phyloP scores from a whole-genome alignment of 2,797 vertebrate genomes.

The Sebastiscus tertius region DNA sequence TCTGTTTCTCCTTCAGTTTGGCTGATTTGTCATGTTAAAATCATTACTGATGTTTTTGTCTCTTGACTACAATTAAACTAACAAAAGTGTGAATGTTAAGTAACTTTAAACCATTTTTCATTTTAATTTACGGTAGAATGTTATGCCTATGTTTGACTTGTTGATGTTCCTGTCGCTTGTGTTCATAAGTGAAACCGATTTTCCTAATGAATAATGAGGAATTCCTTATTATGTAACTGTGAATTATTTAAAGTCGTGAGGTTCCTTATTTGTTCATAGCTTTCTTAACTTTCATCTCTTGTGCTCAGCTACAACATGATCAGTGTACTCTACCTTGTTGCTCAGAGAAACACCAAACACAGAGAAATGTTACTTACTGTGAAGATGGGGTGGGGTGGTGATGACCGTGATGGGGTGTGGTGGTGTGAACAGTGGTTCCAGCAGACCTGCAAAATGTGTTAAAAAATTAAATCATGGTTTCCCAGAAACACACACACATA shows the following conservation, averaged over 20 bases:
- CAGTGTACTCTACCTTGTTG: background rate
- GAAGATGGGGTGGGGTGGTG: background rate
- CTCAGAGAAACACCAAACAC: background rate
- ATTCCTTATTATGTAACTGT: no score
- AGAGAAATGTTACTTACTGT: constrained; percentile 2
- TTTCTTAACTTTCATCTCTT: background rate
- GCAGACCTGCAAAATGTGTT: background rate
- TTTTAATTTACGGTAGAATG: background rate
- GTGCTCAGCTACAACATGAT: background rate
- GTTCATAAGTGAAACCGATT: no score
- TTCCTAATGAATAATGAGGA: no score
- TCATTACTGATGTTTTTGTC: background rate
- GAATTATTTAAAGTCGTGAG: background rate
- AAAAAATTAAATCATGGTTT: background rate
- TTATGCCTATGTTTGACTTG: background rate
- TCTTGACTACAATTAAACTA: background rate
- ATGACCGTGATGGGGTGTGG: accelerated
- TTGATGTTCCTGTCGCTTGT: background rate
- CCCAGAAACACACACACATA: background rate
- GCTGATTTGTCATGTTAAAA: background rate
- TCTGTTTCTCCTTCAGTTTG: background rate
- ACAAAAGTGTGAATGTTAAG: background rate
- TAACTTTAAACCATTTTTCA: background rate
- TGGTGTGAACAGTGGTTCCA: accelerated
- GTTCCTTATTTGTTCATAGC: background rate